Base-by-base conservation (phyloP, 2,888 invertebrate genomes). In the Yponomeuta malinellus region DNA sequence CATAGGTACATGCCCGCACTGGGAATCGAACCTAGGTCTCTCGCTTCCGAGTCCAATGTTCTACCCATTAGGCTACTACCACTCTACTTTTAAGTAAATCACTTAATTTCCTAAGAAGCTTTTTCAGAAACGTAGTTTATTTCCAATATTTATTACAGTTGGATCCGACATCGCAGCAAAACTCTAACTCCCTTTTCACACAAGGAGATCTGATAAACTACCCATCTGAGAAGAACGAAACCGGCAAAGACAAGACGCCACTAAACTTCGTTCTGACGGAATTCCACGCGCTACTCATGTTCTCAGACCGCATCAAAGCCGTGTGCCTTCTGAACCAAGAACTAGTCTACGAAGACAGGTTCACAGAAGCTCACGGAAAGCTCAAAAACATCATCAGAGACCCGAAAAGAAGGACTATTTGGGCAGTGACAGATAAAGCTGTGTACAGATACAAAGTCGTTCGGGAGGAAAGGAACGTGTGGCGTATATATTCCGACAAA, bases 211-310 rank as follows among this genome's bases (percentile, higher is more conserved):
- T 90, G 2, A 86, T 93, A 68, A 85, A 81, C 74, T 92, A 90
- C 73, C 92, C 92, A 1, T 72, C 78, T 1, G 83, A 83, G 10
- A 76, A 76, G 73, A 75, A 79, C 74, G 91, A 84, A 75, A 76
- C 82, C n/a, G 85, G 90, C 48, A 92, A 86, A 72, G 83, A 89
- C 29, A 83, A 84, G 4, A 89, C 93, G 1, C 96, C 98, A 0
- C 89, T 96, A 63, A 94, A 96, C 0, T 95, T 98, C 79, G 95
- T 97, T 2, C 89, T 98, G 70, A 98, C 98, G 0, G 96, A 98
- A 85, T 98, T 98, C 88, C 98, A 99, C 86, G 95, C 96, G 0
- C 86, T 98, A 2, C 90, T 98, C 12, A 94, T 98, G 75, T 98
- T 96, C 83, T 89, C 94, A 0, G 96, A 98, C 84, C 95, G 95